Evolutionary conservation across 2,113 vertebrate genomes (phyloP).

Genomic region (Vireo altiloquus): DNA sequence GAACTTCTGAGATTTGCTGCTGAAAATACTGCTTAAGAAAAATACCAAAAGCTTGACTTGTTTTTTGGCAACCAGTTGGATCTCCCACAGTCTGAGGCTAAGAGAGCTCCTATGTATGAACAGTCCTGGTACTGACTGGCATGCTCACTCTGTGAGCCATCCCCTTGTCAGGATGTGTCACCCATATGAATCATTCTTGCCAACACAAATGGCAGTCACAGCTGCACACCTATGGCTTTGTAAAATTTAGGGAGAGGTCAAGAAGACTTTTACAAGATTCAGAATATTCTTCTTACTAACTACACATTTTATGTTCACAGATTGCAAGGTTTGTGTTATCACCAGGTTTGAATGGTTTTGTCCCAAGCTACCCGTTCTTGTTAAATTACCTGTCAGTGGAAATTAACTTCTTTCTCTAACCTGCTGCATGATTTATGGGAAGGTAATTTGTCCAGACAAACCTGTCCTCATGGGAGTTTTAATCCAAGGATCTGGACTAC

Average conservation of each 20-base stretch:
- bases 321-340: background rate
- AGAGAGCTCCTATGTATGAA: background rate
- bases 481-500: background rate
- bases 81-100: background rate
- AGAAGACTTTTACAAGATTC: background rate
- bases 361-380: background rate
- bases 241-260: background rate
- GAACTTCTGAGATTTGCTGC: background rate
- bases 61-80: background rate
- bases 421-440: background rate
- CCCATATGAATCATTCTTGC: background rate
- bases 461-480: background rate
- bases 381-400: background rate
- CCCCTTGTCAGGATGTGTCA: background rate
- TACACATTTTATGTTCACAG: background rate
- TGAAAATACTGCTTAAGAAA: background rate
- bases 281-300: background rate
- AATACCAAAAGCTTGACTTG: background rate
- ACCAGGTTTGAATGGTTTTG: background rate
- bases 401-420: background rate
- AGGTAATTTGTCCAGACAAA: background rate
- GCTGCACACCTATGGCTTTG: background rate
- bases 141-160: accelerated
- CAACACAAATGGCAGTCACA: background rate
- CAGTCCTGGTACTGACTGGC: background rate